These are phyloP conservation scores for Scolopax rusticola DNA, from an alignment of 2,797 vertebrate species.

Conservation along the genomic window DNA sequence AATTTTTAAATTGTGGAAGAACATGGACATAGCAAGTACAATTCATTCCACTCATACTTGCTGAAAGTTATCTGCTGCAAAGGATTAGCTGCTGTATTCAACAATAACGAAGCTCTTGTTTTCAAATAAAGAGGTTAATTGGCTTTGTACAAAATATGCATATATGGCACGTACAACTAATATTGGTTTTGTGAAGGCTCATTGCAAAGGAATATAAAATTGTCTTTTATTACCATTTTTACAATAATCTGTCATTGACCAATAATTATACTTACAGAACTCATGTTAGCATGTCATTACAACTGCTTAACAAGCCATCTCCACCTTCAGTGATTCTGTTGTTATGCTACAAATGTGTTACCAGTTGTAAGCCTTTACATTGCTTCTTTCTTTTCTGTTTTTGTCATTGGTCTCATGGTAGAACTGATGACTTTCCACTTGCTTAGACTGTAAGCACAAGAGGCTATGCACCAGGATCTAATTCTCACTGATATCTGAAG, in stretches of 20 bases:
- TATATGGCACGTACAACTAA: constrained; percentile 68
- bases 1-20: constrained; percentile 69
- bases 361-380: background rate
- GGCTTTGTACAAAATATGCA: constrained; percentile 73
- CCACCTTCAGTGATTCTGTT: constrained; percentile 25
- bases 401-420: background rate
- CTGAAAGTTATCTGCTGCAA: constrained; percentile 71
- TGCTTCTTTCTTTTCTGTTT: background rate
- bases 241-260: constrained; percentile 76
- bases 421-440: background rate
- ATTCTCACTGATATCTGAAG: background rate
- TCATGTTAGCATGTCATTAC: constrained; percentile 42
- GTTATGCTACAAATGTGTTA: background rate
- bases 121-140: constrained; percentile 82
- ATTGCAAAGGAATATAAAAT: constrained; percentile 66
- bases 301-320: constrained; percentile 41
- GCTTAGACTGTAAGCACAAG: background rate
- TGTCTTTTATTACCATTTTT: constrained; percentile 76
- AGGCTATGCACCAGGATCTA: background rate
- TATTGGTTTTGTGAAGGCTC: constrained; percentile 75
- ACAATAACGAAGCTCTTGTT: constrained; percentile 75
- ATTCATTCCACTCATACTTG: constrained; percentile 60
- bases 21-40: constrained; percentile 38
- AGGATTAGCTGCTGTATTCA: constrained; percentile 74
- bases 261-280: constrained; percentile 62